phyloP scores from a whole-genome alignment of 2,888 invertebrate genomes.

The Drosophila setosimentum region DNA sequence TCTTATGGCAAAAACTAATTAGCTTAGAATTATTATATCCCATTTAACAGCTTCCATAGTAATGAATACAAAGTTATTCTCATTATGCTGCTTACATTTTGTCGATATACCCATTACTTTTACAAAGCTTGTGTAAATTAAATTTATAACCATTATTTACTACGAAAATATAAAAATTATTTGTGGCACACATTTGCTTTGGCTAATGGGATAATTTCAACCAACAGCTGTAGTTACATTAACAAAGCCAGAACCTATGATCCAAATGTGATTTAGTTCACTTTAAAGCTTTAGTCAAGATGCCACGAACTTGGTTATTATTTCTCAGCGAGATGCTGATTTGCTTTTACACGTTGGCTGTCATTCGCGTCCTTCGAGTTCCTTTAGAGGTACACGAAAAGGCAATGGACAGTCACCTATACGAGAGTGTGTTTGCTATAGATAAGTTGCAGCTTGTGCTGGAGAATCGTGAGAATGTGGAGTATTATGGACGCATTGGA shows the following conservation, averaged over 20 bases:
- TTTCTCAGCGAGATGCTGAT: constrained; percentile 3
- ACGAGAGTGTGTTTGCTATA: neutral
- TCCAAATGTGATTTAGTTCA: constrained; percentile 15
- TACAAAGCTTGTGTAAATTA: neutral
- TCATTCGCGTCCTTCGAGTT: constrained; percentile 29
- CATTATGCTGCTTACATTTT: neutral
- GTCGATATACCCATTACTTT: neutral
- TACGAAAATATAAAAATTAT: neutral
- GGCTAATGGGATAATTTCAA: constrained; percentile 16
- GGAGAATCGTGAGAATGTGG: constrained; percentile 44
- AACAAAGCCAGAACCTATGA: neutral
- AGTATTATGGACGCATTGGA: constrained; percentile 95
- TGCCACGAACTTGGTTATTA: constrained; percentile 31
- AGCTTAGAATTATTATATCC: neutral
- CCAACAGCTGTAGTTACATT: constrained; percentile 17
- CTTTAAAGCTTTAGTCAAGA: constrained; percentile 25
- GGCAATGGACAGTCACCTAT: neutral
- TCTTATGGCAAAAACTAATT: neutral
- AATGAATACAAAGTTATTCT: neutral
- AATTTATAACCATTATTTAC: neutral
- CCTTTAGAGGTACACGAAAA: constrained; percentile 24
- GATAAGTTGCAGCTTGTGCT: constrained; percentile 24
- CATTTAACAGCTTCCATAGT: neutral
- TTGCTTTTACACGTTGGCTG: neutral
- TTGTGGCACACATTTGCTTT: constrained; percentile 4